Evolutionary conservation across 2,113 vertebrate genomes (phyloP).

Genomic region (Shinisaurus crocodilurus): DNA sequence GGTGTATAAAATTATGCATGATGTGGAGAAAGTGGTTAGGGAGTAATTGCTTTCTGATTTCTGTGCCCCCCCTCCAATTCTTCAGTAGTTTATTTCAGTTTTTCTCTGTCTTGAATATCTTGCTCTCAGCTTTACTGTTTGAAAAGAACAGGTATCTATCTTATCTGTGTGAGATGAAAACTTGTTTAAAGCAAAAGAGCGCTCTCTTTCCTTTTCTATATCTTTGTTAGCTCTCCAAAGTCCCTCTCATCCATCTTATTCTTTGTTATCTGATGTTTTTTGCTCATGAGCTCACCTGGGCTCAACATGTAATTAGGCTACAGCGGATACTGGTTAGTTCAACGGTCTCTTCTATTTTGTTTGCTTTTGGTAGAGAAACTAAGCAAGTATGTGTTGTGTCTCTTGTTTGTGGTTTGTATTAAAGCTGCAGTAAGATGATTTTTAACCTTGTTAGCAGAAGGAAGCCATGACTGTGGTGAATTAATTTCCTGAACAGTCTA

Average conservation of each 20-base stretch:
- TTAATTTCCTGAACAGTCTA: slow-evolving; percentile 52
- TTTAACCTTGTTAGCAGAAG: neutral
- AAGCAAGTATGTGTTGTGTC: rapidly evolving
- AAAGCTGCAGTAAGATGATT: neutral
- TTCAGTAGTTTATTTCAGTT: neutral
- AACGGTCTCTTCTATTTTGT: rapidly evolving
- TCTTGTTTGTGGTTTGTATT: slow-evolving; percentile 7
- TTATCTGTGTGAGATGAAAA: neutral
- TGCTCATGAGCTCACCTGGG: rapidly evolving
- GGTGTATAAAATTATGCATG: neutral
- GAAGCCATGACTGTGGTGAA: rapidly evolving
- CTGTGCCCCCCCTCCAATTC: neutral
- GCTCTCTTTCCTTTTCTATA: neutral
- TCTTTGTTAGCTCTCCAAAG: neutral
- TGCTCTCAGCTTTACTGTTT: neutral
- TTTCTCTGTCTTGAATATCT: too few species aligned
- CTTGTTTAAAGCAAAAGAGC: neutral
- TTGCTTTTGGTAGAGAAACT: neutral
- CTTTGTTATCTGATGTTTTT: rapidly evolving
- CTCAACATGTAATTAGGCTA: neutral
- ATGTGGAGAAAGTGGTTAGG: neutral
- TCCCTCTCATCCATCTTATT: rapidly evolving
- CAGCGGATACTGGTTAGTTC: rapidly evolving
- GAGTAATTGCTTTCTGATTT: neutral
- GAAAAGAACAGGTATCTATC: neutral